Percentiles rank a stretch among this genome's conserved stretches.
phyloP scores from a whole-genome alignment of 1,140 invertebrate genomes.

The Bemisia tabaci region DNA sequence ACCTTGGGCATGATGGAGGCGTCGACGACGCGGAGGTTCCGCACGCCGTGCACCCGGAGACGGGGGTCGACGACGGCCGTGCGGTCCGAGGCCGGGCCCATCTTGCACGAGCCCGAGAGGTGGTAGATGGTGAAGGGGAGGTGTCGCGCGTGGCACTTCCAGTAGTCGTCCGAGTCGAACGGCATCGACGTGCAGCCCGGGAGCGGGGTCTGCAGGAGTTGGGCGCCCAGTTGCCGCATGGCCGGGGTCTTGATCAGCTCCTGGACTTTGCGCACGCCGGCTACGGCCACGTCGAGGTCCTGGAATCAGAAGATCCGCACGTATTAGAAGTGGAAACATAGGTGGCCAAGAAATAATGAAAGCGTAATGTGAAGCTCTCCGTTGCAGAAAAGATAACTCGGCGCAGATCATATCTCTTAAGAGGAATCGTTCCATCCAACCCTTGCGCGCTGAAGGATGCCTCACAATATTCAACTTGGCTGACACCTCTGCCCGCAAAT shows the following conservation, averaged over 20 bases:
- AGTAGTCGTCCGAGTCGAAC: slow-evolving; percentile 53
- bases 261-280: slow-evolving; percentile 43
- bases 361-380: too few species aligned
- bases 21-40: slow-evolving; percentile 55
- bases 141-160: slow-evolving; percentile 49
- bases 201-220: slow-evolving; percentile 43
- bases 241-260: slow-evolving; percentile 40
- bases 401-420: too few species aligned
- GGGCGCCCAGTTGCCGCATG: slow-evolving; percentile 41
- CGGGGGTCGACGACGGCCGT: slow-evolving; percentile 55
- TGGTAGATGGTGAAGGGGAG: slow-evolving; percentile 63
- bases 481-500: too few species aligned
- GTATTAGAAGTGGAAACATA: too few species aligned
- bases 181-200: slow-evolving; percentile 45
- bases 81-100: slow-evolving; percentile 54
- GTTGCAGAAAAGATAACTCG: too few species aligned
- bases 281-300: slow-evolving; percentile 46
- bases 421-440: too few species aligned
- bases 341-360: too few species aligned
- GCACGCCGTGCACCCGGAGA: slow-evolving; percentile 50
- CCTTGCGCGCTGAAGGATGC: too few species aligned
- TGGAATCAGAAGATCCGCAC: too few species aligned
- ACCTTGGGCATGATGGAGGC: slow-evolving; percentile 52
- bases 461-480: too few species aligned
- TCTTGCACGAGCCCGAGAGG: slow-evolving; percentile 68